These are phyloP conservation scores for Axea sp. DNA, from an alignment of 2,888 invertebrate species.

Conservation along the genomic window DNA sequence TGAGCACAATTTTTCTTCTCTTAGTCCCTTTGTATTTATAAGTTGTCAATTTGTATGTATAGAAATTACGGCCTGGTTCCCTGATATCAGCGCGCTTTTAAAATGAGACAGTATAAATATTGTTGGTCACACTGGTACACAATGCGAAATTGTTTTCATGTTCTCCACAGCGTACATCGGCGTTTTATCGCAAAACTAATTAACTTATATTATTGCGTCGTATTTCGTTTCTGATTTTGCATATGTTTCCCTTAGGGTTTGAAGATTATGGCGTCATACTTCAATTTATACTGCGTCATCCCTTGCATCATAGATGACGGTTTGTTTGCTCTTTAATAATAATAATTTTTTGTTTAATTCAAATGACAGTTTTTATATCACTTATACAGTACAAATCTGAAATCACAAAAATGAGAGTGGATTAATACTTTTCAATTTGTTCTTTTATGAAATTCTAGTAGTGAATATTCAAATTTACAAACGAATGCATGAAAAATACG, in stretches of 20 bases:
- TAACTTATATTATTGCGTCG: conserved; percentile 64
- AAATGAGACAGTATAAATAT: conserved; percentile 74
- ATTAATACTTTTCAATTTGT: background rate
- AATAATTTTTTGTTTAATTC: conserved; percentile 27
- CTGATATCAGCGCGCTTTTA: conserved; percentile 75
- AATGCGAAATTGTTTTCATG: conserved; percentile 64
- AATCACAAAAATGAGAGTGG: conserved; percentile 56
- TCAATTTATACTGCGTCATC: conserved; percentile 58
- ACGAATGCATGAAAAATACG: too few relatives aligned
- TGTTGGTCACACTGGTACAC: conserved; percentile 72
- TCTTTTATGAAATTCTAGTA: too few relatives aligned
- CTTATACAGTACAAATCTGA: conserved; percentile 76
- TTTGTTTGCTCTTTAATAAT: conserved; percentile 16
- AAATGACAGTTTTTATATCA: conserved; percentile 67
- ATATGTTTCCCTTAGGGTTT: conserved; percentile 52
- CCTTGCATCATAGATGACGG: conserved; percentile 67
- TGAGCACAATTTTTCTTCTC: too few relatives aligned
- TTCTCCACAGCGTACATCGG: conserved; percentile 66
- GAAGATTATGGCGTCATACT: conserved; percentile 47
- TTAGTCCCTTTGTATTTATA: too few relatives aligned
- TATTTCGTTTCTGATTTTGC: conserved; percentile 10
- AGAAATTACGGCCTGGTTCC: too few relatives aligned
- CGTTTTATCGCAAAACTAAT: conserved; percentile 67
- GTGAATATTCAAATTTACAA: too few relatives aligned
- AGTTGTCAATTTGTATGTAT: too few relatives aligned